A percentile compares a stretch with the other conserved stretches of the same genome.
Evolutionary conservation across 2,888 invertebrate species (phyloP).

Genomic region (Ischnus inquisitorius): DNA sequence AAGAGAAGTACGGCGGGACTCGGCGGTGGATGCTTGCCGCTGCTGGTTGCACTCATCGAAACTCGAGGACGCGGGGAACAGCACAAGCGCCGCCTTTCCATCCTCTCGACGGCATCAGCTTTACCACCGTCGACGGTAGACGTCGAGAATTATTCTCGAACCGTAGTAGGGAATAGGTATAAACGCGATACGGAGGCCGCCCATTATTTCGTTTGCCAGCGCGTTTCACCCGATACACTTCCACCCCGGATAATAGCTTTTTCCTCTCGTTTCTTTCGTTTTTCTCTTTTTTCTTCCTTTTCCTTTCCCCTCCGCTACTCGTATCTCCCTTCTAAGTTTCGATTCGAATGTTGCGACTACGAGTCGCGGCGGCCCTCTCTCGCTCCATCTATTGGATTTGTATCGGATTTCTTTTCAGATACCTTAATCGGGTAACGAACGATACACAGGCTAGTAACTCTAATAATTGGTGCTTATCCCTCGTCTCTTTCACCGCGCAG

Average conservation of each 20-base stretch:
- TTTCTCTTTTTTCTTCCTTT: slow-evolving; percentile 1
- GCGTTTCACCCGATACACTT: slow-evolving; percentile 67
- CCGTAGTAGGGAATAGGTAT: slow-evolving; percentile 19
- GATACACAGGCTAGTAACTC: slow-evolving; percentile 81
- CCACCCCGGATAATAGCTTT: slow-evolving; percentile 77
- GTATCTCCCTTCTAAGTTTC: slow-evolving; percentile 46
- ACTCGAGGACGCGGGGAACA: slow-evolving; percentile 48
- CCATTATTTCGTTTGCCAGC: slow-evolving; percentile 75
- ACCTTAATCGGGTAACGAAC: slow-evolving; percentile 81
- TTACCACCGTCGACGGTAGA: slow-evolving; percentile 38
- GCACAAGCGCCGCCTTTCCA: slow-evolving; percentile 9
- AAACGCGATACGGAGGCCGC: slow-evolving; percentile 54
- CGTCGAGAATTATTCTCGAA: slow-evolving; percentile 62
- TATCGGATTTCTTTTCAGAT: slow-evolving; percentile 81
- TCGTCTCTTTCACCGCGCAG: slow-evolving; percentile 58
- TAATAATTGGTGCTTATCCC: slow-evolving; percentile 82
- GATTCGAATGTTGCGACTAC: slow-evolving; percentile 3
- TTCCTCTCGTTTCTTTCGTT: slow-evolving; percentile 48
- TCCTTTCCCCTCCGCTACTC: slow-evolving; percentile 55
- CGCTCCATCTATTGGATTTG: slow-evolving; percentile 74
- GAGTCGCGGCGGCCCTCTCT: slow-evolving; percentile 7
- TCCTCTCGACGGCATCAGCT: slow-evolving; percentile 27
- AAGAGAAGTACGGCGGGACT: neutral
- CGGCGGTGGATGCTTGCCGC: slow-evolving; percentile 22
- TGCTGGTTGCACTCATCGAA: slow-evolving; percentile 51